Evolutionary conservation across 2,888 invertebrate genomes (phyloP), one percentile per base, ranked within the genome.

Genomic region (Aphidius colemani): DNA sequence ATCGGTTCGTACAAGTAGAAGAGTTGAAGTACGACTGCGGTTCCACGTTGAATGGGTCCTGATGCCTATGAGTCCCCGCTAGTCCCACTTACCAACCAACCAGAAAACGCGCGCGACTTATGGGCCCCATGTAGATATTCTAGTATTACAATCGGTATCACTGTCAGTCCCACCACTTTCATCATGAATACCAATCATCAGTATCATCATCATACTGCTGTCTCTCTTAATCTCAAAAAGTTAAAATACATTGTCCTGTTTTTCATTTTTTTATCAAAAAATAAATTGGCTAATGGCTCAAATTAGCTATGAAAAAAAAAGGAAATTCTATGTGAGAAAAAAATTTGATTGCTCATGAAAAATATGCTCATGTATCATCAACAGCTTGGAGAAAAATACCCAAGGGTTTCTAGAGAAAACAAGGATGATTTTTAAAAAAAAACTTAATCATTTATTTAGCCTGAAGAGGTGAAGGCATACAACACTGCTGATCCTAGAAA

Each of bases 51-150:
- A 74, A 78, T 76, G 78, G 77, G 73, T 74, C 76, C 78, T 77
- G 78, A 30, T 30, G 30, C 78, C 82, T 81, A 81, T 81, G 81
- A 81, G 80, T 79, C 81, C 81, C 82, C 79, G 79, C 79, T 80
- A 81, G 81, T 80, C 80, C 82, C 82, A 81, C 82, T 82, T 81
- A 81, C 81, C 79, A 75, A 76, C 80, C 81, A 80, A 81, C 81
- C 81, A 80, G 81, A 78, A 78, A 76, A 75, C 73, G 60, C 65
- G 72, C 77, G 75, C 75, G 76, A 76, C 76, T 75, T 78, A 74
- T 30, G 30, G 30, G 30, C 30, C 30, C 30, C 30, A 30, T 30
- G 5, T 30, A 30, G 30, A 30, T 30, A 30, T 30, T 30, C 76
- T 75, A 78, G 77, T 73, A 30, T 30, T 30, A 30, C 3, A 30